Percentiles rank a stretch among this genome's conserved stretches.
phyloP scores from a whole-genome alignment of 2,888 invertebrate species.

The Eledona agricola region DNA sequence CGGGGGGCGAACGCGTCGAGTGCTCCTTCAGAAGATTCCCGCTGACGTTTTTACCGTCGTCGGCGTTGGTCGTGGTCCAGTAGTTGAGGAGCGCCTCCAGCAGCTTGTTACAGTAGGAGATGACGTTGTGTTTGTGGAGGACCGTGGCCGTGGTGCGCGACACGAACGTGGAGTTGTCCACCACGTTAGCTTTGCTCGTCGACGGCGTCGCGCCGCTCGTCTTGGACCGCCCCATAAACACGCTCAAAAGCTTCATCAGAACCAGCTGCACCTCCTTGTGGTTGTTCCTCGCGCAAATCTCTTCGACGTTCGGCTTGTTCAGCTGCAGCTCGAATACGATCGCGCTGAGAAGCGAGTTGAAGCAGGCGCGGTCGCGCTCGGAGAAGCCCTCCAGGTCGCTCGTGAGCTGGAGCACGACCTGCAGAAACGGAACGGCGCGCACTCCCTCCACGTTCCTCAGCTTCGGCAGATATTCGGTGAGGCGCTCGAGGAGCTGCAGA shows the following conservation, averaged over 20 bases:
- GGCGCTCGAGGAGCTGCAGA: constrained; percentile 75
- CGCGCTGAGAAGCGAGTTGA: constrained; percentile 78
- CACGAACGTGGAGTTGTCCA: constrained; percentile 68
- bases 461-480: constrained; percentile 80
- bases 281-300: constrained; percentile 72
- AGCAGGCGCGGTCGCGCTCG: constrained; percentile 79
- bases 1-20: constrained; percentile 83
- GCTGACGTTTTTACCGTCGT: constrained; percentile 61
- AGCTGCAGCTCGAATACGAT: constrained; percentile 78
- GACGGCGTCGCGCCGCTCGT: constrained; percentile 51
- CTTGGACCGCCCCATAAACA: constrained; percentile 81
- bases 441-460: constrained; percentile 82
- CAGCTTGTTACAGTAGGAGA: constrained; percentile 77
- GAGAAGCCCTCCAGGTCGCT: constrained; percentile 88
- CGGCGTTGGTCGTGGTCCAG: constrained; percentile 72
- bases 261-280: constrained; percentile 88
- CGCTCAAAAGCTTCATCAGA: constrained; percentile 86
- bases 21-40: constrained; percentile 84
- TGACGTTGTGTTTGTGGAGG: constrained; percentile 74
- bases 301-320: constrained; percentile 66
- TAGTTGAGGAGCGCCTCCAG: constrained; percentile 74
- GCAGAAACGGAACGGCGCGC: constrained; percentile 89
- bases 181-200: constrained; percentile 44
- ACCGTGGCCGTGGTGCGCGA: constrained; percentile 76
- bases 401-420: constrained; percentile 88